Evolutionary conservation across 2,797 vertebrate genomes (phyloP).

Genomic region (Perodicticus potto): DNA sequence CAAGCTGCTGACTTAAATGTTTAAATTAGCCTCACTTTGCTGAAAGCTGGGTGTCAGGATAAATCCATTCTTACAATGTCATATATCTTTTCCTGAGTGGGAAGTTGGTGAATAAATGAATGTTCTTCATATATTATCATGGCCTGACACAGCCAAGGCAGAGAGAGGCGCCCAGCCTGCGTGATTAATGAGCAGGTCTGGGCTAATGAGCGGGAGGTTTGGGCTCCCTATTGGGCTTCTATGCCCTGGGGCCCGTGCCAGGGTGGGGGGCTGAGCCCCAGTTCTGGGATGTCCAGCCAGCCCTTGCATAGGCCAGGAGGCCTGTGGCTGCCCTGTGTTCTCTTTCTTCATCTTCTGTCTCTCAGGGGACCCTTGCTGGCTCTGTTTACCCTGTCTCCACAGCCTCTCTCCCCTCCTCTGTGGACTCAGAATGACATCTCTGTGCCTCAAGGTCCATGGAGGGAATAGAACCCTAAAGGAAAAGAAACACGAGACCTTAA

Average conservation of each 20-base stretch:
- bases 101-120: slow-evolving; percentile 81
- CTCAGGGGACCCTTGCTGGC: background rate
- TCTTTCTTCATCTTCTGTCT: background rate
- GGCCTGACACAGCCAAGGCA: slow-evolving; percentile 77
- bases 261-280: background rate
- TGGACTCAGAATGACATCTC: background rate
- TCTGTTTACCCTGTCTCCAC: background rate
- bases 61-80: slow-evolving; percentile 75
- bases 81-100: slow-evolving; percentile 76
- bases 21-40: slow-evolving; percentile 84
- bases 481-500: background rate
- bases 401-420: background rate
- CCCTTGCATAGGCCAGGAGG: background rate
- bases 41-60: slow-evolving; percentile 77
- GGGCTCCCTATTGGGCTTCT: background rate
- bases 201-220: slow-evolving; percentile 63
- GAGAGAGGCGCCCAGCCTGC: slow-evolving; percentile 52
- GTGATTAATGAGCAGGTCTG: slow-evolving; percentile 81
- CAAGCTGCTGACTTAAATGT: slow-evolving; percentile 66
- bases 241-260: background rate
- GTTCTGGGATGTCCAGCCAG: background rate
- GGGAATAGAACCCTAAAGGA: background rate
- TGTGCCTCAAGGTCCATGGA: background rate
- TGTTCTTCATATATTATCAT: slow-evolving; percentile 81
- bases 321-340: background rate